Conservation (phyloP, 1,140 invertebrate genomes). For the Ceratosolen solmsi region DNA sequence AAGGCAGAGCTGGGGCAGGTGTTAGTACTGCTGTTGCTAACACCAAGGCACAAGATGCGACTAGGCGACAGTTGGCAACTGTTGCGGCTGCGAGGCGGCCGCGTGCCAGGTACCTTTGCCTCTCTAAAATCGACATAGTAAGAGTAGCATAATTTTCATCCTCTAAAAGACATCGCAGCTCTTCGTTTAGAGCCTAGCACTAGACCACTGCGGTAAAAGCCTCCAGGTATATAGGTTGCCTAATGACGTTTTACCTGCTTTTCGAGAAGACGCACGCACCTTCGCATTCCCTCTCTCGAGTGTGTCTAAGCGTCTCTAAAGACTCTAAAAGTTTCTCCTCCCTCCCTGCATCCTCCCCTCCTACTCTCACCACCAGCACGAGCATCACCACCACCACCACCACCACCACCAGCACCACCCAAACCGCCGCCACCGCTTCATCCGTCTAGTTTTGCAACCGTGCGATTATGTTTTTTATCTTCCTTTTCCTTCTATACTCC, state of each 20-base stretch:
- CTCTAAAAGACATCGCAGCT: slow-evolving; percentile 8
- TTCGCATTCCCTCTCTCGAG: not conserved
- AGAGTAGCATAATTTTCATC: slow-evolving; percentile 33
- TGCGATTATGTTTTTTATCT: slow-evolving; percentile 14
- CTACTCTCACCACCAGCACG: not conserved
- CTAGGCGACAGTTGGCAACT: slow-evolving; percentile 40
- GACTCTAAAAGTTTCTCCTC: slow-evolving; percentile 2
- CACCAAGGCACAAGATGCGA: not conserved
- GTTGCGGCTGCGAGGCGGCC: not conserved
- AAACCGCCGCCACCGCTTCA: not conserved
- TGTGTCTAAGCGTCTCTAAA: slow-evolving; percentile 4
- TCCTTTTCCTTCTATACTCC: not conserved
- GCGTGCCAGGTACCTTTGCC: slow-evolving; percentile 13
- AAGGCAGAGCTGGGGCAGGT: not conserved
- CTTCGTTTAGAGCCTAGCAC: not conserved
- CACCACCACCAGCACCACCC: not conserved
- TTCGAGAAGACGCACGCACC: not conserved
- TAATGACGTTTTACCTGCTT: slow-evolving; percentile 35
- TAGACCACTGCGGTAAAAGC: slow-evolving; percentile 18
- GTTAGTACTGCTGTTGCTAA: not conserved
- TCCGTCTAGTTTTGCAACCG: slow-evolving; percentile 10
- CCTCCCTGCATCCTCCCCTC: not conserved
- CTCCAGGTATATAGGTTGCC: slow-evolving; percentile 42
- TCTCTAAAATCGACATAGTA: slow-evolving; percentile 27
- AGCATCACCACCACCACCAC: too few species aligned